Base-by-base conservation (phyloP, 1,140 invertebrate species). In the Mizuhopecten yessoensis region DNA sequence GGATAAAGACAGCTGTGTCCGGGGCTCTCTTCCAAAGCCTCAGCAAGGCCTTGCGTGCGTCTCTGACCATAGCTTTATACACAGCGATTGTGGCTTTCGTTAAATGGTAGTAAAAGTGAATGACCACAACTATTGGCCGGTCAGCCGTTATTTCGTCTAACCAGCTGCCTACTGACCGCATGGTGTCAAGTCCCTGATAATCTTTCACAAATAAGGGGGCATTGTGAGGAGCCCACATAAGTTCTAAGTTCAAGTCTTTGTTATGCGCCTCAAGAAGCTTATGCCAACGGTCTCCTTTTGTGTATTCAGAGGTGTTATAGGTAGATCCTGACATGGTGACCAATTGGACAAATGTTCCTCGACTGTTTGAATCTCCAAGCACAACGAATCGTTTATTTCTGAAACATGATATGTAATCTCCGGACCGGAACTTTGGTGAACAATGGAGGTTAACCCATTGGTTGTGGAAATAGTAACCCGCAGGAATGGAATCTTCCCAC, bases 351-450 rank as follows among this genome's bases (percentile, higher is more conserved):
- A 75, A 75, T 75, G 57, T 75, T 11, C 57, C 57, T 17, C 57
- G n/a, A 29, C 57, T 75, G 23, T 75, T 75, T 2, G 57, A 75
- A 75, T 75, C 57, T 75, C 57, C 57, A 29, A 75, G 29, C 23
- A 75, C n/a, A n/a, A 75, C 57, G 29, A 75, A 75, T 1, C n/a
- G 57, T 75, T 75, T 75, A 29, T 75, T 75, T n/a, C 29, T 75
- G 29, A 75, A 75, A 29, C 57, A 75, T 75, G 57, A 75, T n/a
- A n/a, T 29, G 11, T 75, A 75, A 29, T n/a, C 29, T n/a, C 57
- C 57, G n/a, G 57, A 75, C 9, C 57, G 57, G 57, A 75, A 75
- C n/a, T n/a, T 75, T 29, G 57, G 57, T 75, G 57, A 29, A 75
- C 57, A 75, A 29, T 75, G 57, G 1, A 75, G 57, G 17, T n/a